phyloP scores from a whole-genome alignment of 1,140 invertebrate species.

The Temnothorax longispinosus region DNA sequence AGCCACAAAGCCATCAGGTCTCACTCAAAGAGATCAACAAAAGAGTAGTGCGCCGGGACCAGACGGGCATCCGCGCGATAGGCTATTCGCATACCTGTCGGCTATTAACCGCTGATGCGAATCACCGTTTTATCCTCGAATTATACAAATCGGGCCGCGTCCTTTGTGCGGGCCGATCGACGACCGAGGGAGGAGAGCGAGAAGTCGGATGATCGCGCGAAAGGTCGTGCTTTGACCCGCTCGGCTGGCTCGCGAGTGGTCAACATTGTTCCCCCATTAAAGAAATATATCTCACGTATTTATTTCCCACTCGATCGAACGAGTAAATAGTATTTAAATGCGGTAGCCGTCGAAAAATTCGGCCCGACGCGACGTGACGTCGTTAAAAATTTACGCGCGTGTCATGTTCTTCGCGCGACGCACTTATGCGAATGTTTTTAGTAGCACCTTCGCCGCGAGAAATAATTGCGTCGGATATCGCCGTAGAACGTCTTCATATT shows the following conservation, averaged over 20 bases:
- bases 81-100: constrained; percentile 59
- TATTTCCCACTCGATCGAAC: neutral
- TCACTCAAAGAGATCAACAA: constrained; percentile 54
- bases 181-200: constrained; percentile 21
- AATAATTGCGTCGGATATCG: constrained; percentile 48
- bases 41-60: constrained; percentile 29
- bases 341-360: constrained; percentile 26
- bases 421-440: constrained; percentile 53
- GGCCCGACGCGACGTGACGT: constrained; percentile 16
- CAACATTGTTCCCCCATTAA: neutral
- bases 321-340: constrained; percentile 46
- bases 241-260: neutral
- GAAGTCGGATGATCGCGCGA: constrained; percentile 31
- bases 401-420: constrained; percentile 35
- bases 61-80: constrained; percentile 21
- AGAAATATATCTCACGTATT: constrained; percentile 24
- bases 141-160: constrained; percentile 66
- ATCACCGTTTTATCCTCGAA: constrained; percentile 72
- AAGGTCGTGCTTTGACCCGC: constrained; percentile 62
- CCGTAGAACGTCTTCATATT: constrained; percentile 51
- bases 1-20: constrained; percentile 50
- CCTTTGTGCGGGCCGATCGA: constrained; percentile 57
- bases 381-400: neutral
- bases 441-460: constrained; percentile 36
- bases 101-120: constrained; percentile 69